A percentile compares a stretch with the other conserved stretches of the same genome.
Conservation (phyloP, 2,888 invertebrate species). For the Diachrysia chrysitis region DNA sequence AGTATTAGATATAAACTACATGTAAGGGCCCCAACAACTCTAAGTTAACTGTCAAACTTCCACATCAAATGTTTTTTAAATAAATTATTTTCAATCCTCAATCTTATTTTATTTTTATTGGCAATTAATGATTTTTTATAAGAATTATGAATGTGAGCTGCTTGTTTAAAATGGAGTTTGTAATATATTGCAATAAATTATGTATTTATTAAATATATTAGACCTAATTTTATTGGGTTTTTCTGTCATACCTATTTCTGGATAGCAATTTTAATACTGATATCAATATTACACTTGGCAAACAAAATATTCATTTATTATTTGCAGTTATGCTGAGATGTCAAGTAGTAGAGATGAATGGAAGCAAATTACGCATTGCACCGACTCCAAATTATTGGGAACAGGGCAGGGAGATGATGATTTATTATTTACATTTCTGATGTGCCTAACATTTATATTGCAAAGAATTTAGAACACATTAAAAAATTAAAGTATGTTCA, state of each 20-base stretch:
- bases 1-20: slow-evolving; percentile 73
- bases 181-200: slow-evolving; percentile 40
- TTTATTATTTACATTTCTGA: too few species aligned
- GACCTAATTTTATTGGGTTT: slow-evolving; percentile 40
- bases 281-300: too few species aligned
- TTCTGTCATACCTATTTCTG: slow-evolving; percentile 12
- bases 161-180: slow-evolving; percentile 14
- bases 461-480: too few species aligned
- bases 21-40: slow-evolving; percentile 75
- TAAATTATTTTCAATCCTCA: slow-evolving; percentile 78
- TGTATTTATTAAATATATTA: slow-evolving; percentile 43
- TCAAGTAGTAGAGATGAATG: too few species aligned
- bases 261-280: too few species aligned
- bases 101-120: slow-evolving; percentile 39
- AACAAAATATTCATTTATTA: too few species aligned
- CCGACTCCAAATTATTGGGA: too few species aligned
- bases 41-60: slow-evolving; percentile 77
- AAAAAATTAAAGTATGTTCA: too few species aligned
- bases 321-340: too few species aligned
- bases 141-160: slow-evolving; percentile 31
- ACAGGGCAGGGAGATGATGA: too few species aligned
- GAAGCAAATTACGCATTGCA: too few species aligned
- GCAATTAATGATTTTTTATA: slow-evolving; percentile 26
- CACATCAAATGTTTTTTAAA: slow-evolving; percentile 73
- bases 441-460: too few species aligned